Conservation (phyloP, 2,888 invertebrate species). For the Drosophila monieri region DNA sequence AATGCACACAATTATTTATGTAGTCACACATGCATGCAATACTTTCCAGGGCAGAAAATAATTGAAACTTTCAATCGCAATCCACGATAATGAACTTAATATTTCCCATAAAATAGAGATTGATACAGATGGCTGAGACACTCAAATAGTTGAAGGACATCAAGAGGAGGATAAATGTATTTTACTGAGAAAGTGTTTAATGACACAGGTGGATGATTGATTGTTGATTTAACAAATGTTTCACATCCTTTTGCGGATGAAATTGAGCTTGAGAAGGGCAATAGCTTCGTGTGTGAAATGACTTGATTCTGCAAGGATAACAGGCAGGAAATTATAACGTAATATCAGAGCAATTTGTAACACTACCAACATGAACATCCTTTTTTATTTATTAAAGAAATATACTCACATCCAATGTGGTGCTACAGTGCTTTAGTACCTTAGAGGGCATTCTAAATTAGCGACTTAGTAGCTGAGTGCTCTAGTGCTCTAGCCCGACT, state of each 20-base stretch:
- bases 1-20: not conserved
- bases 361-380: no score
- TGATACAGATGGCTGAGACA: constrained; percentile 14
- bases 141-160: constrained; percentile 1
- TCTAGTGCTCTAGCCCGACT: constrained; percentile 1
- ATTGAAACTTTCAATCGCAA: constrained; percentile 29
- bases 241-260: constrained; percentile 11
- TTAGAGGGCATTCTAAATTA: constrained; percentile 46
- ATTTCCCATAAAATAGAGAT: constrained; percentile 13
- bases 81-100: constrained; percentile 34
- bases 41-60: constrained; percentile 33
- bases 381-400: not conserved
- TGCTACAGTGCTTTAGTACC: not conserved
- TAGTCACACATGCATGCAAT: not conserved
- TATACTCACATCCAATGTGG: not conserved
- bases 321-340: not conserved
- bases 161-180: constrained; percentile 2
- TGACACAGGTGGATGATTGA: constrained; percentile 19
- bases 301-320: constrained; percentile 2
- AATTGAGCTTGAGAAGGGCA: constrained; percentile 23
- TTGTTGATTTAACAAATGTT: constrained; percentile 17
- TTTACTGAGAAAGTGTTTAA: not conserved
- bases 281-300: constrained; percentile 11
- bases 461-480: constrained; percentile 23
- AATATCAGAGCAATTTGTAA: no score